Evolutionary conservation across 2,888 invertebrate species (phyloP).

Genomic region (Xylota sylvarum): DNA sequence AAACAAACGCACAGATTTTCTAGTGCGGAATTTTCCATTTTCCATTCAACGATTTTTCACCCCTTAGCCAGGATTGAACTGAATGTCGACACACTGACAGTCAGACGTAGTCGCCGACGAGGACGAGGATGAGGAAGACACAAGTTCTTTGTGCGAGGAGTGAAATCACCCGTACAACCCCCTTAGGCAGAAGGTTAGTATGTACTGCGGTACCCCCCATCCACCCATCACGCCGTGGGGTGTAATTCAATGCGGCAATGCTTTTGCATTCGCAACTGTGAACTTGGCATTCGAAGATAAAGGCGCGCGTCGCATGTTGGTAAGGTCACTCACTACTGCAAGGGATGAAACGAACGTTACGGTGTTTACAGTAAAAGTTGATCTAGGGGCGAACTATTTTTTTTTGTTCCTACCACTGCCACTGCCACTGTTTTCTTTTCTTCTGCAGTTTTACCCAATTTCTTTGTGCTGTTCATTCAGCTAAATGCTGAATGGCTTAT

Average conservation of each 20-base stretch:
- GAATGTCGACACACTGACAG: constrained; percentile 50
- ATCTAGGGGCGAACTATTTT: constrained; percentile 63
- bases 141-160: constrained; percentile 64
- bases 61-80: constrained; percentile 46
- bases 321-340: constrained; percentile 65
- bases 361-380: constrained; percentile 63
- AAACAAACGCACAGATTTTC: constrained; percentile 40
- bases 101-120: neutral
- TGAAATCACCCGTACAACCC: constrained; percentile 69
- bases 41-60: constrained; percentile 73
- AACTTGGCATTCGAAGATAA: constrained; percentile 74
- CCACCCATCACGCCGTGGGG: constrained; percentile 24
- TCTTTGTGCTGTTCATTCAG: constrained; percentile 5
- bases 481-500: constrained; percentile 62
- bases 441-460: neutral
- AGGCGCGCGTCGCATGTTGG: constrained; percentile 57
- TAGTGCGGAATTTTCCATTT: constrained; percentile 70
- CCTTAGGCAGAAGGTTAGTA: constrained; percentile 73
- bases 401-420: neutral
- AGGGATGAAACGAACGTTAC: constrained; percentile 17
- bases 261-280: constrained; percentile 50
- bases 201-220: constrained; percentile 48
- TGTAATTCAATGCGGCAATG: constrained; percentile 66
- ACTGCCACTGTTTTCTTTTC: neutral
- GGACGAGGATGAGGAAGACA: neutral